A percentile compares a stretch with the other conserved stretches of the same genome.
Conservation (phyloP, 2,797 vertebrate species). For the Scomberomorus guttatus region DNA sequence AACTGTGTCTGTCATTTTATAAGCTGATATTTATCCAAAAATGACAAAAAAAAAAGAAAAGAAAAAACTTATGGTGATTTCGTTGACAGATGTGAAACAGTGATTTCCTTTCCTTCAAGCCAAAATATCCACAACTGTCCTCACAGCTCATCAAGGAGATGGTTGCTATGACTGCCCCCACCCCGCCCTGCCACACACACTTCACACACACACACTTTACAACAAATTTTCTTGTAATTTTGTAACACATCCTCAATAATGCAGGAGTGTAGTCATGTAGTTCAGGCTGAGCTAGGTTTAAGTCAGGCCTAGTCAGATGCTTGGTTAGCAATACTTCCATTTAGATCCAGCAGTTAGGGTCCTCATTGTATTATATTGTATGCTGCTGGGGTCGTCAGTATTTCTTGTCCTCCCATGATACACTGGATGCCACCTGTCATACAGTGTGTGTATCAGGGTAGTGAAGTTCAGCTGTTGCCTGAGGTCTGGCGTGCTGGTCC, state of each 20-base stretch:
- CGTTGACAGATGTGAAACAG: slow-evolving; percentile 70
- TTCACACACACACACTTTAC: slow-evolving; percentile 4
- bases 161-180: slow-evolving; percentile 29
- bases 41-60: slow-evolving; percentile 31
- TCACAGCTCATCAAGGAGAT: slow-evolving; percentile 51
- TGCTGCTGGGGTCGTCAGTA: background rate
- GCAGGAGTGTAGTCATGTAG: background rate
- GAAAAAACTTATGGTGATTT: slow-evolving; percentile 61
- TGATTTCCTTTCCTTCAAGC: slow-evolving; percentile 57
- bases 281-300: background rate
- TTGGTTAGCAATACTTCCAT: background rate
- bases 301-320: background rate
- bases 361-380: background rate
- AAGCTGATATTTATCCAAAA: slow-evolving; percentile 67
- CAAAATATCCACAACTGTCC: slow-evolving; percentile 63
- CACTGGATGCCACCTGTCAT: slow-evolving; percentile 5
- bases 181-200: slow-evolving; percentile 19
- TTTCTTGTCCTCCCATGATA: background rate
- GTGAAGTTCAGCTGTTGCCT: slow-evolving; percentile 12
- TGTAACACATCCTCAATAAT: background rate
- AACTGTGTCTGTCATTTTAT: slow-evolving; percentile 64
- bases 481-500: slow-evolving; percentile 3
- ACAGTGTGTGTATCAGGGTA: slow-evolving; percentile 14
- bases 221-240: slow-evolving; percentile 3
- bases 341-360: background rate